Base-by-base conservation (phyloP, 2,888 invertebrate species). In the Anodontia alba region DNA sequence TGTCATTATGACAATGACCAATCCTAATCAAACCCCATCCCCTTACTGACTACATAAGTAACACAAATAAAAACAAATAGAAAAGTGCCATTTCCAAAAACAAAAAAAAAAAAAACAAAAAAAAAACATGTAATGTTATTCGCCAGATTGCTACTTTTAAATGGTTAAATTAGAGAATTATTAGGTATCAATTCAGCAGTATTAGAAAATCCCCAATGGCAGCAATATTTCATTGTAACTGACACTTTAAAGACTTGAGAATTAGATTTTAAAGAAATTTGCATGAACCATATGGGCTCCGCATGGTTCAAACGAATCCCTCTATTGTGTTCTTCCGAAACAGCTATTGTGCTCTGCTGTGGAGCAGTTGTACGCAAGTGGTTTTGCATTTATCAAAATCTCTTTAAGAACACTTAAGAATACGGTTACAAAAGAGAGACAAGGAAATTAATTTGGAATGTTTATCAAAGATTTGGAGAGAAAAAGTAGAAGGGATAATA, bases 281-380 rank as follows among this genome's bases (percentile, higher is more conserved):
- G 84, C 84, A 84, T 84, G 46, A 46, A 77, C 76, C 84, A 84
- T 84, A 84, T 84, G 84, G 69, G 81, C 29, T 75, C 66, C 81
- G 51, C 57, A 72, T 38, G 51, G 33, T 72, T 38, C 54, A 38
- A 72, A 54, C 72, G 42, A 33, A 36, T 33, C 26, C 36, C 29
- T 31, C 38, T 23, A 29, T 72, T 69, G 69, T 69, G 38, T 38
- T 20, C 15, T 8, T 15, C 43, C 46, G 7, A 46, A 69, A 46
- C 46, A 23, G 69, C 43, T 69, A 69, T 69, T 69, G 69, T 69
- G 42, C 5, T 26, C 43, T 29, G 43, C 46, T 46, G 38, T 17
- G 7, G 42, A 46, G 46, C 69, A 69, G 69, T 42, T 69, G 42
- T 69, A 43, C 26, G 69, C 69, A 69, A 69, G 46, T 42, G 46